Percentiles rank a stretch among this genome's conserved stretches.
phyloP scores from a whole-genome alignment of 2,113 vertebrate species.

The Antechinus stuartii region DNA sequence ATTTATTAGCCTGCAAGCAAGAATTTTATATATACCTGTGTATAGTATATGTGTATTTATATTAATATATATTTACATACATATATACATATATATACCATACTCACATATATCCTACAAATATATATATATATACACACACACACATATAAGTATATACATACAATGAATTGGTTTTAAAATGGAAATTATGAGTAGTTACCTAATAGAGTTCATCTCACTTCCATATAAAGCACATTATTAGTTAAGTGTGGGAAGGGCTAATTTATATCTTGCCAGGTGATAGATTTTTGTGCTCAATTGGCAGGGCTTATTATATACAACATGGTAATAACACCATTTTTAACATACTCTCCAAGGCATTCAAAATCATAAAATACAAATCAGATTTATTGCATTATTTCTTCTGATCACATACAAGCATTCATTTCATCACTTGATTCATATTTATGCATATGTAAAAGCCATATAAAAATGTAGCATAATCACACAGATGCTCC shows the following conservation, averaged over 20 bases:
- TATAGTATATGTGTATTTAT: neutral
- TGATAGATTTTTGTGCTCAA: neutral
- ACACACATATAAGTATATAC: no score
- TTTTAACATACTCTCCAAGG: slow-evolving; percentile 20
- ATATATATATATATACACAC: no score
- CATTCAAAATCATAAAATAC: slow-evolving; percentile 47
- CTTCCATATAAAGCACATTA: neutral
- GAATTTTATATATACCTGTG: neutral
- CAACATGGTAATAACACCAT: neutral
- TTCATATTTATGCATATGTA: slow-evolving; percentile 46
- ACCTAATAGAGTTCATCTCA: neutral
- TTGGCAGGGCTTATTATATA: neutral
- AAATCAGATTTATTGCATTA: slow-evolving; percentile 4
- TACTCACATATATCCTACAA: no score
- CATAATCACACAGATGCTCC: slow-evolving; percentile 25
- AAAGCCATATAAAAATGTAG: slow-evolving; percentile 60
- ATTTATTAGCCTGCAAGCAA: slow-evolving; percentile 3
- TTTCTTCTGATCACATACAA: slow-evolving; percentile 49
- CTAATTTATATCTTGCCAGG: slow-evolving; percentile 30
- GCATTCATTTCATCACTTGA: slow-evolving; percentile 55
- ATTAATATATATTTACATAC: no score
- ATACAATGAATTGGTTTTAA: neutral
- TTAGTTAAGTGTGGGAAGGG: neutral
- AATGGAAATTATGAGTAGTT: slow-evolving; percentile 37
- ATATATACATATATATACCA: no score